These are phyloP conservation scores for Drosophila formosana DNA, from an alignment of 2,888 invertebrate genomes.

Conservation along the genomic window DNA sequence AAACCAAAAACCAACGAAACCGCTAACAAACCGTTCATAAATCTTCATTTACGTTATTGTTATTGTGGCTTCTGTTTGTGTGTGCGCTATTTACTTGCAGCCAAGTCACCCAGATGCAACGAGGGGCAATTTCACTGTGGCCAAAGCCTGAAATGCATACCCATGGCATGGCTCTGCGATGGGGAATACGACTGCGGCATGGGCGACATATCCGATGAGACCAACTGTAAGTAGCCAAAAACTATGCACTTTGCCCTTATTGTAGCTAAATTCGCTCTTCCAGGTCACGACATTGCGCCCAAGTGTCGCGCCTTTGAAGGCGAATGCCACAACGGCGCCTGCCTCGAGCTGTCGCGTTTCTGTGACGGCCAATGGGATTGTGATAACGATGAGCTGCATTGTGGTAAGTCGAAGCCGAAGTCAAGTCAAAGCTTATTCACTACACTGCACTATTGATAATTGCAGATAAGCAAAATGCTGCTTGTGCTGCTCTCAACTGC, in stretches of 20 bases:
- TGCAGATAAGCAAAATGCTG: constrained; percentile 82
- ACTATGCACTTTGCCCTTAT: constrained; percentile 6
- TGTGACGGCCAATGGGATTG: constrained; percentile 85
- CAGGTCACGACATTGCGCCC: constrained; percentile 86
- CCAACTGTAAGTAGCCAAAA: constrained; percentile 87
- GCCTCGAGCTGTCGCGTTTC: constrained; percentile 84
- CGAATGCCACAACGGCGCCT: constrained; percentile 87
- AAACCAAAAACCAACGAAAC: constrained; percentile 39
- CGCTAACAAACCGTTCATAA: constrained; percentile 73
- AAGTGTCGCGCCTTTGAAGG: constrained; percentile 89
- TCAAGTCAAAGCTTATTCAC: constrained; percentile 13
- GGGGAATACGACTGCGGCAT: constrained; percentile 92
- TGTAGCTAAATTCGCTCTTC: neutral
- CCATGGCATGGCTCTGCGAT: constrained; percentile 91
- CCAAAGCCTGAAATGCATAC: constrained; percentile 90
- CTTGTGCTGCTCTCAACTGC: constrained; percentile 87
- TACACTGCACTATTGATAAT: constrained; percentile 6
- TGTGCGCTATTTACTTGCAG: constrained; percentile 82
- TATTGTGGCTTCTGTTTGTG: constrained; percentile 53
- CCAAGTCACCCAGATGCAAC: constrained; percentile 87
- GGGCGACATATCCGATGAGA: constrained; percentile 92
- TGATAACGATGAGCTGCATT: constrained; percentile 84
- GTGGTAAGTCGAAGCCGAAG: constrained; percentile 75
- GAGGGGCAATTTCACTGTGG: constrained; percentile 91
- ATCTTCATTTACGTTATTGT: constrained; percentile 76